Base-by-base conservation (phyloP, 2,888 invertebrate species). In the Nowickia ferox region DNA sequence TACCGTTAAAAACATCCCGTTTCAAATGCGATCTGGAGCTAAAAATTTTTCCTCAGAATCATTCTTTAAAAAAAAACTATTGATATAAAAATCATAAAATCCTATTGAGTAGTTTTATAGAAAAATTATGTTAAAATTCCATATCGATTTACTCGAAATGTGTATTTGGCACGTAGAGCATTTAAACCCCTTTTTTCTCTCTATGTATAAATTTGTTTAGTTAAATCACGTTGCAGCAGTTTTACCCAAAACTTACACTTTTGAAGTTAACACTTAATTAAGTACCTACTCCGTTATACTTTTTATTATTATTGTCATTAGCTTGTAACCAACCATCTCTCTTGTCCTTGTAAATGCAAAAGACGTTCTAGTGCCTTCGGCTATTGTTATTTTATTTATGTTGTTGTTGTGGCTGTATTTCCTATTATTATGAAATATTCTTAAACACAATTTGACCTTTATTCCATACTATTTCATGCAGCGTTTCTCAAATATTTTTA, bases 361-460 rank as follows among this genome's bases (percentile, higher is more conserved):
- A 57, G 42, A 19, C 22, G 5, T 55, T 42, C 44, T 42, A 61
- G 38, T 51, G 15, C 9, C 40, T 63, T 17, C 13, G 46, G 46
- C 17, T 63, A 19, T 46, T 71, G 48, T 9, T 65, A 55, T 42
- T 40, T 55, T 42, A 42, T 40, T 57, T 10, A 13, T 48, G 40
- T 63, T 44, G 44, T 59, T n/a, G 40, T 53, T 51, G 44, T 68
- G 19, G 19, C 57, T 57, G 1, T 9, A 9, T 15, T 5, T 22
- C 17, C 17, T 9, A 61, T 53, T 61, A 19, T 53, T 57, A 22
- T 30, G 44, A 53, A 22, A n/a, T 38, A n/a, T 44, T 44, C 51
- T 53, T 63, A 51, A 42, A 42, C 9, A 66, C 57, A 65, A 42
- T 22, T 57, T 66, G 80, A 72, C 57, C 71, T 72, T 55, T 72